Evolutionary conservation across 2,113 vertebrate species (phyloP).

Genomic region (Pteropus alecto): DNA sequence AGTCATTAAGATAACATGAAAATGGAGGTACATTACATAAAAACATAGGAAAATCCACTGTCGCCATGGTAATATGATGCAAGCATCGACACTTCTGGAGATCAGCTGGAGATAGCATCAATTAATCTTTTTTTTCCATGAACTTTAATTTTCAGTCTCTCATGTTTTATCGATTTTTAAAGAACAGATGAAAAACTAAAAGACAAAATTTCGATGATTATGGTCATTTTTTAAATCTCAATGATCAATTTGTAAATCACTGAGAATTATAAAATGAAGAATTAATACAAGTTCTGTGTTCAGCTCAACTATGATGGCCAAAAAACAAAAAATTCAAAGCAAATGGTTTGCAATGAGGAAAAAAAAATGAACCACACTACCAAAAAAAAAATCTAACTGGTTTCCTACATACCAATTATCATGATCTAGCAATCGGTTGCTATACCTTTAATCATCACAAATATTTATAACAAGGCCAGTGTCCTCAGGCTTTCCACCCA

Average conservation of each 20-base stretch:
- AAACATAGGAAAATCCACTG: not conserved
- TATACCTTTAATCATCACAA: slow-evolving; percentile 68
- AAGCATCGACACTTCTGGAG: not conserved
- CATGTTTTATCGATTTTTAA: slow-evolving; percentile 56
- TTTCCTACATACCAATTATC: not conserved
- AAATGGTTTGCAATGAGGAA: not conserved
- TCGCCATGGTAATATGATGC: slow-evolving; percentile 31
- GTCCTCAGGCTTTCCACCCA: slow-evolving; percentile 65
- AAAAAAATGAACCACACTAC: not conserved
- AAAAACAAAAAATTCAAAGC: not conserved
- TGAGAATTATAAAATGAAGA: not conserved
- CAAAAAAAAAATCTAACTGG: not conserved
- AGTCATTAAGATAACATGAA: slow-evolving; percentile 39
- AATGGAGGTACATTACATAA: slow-evolving; percentile 20
- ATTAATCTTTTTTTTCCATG: slow-evolving; percentile 50
- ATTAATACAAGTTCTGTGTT: not conserved
- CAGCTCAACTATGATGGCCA: not conserved
- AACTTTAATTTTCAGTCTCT: slow-evolving; percentile 46
- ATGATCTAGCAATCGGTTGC: slow-evolving; percentile 40
- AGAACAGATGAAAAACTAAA: not conserved
- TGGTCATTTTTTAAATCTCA: not conserved
- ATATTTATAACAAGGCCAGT: slow-evolving; percentile 76
- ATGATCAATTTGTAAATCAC: not conserved
- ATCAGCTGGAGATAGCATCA: slow-evolving; percentile 32
- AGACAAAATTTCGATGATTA: not conserved